phyloP scores from a whole-genome alignment of 2,888 invertebrate species.

The Limnephilus auricula region DNA sequence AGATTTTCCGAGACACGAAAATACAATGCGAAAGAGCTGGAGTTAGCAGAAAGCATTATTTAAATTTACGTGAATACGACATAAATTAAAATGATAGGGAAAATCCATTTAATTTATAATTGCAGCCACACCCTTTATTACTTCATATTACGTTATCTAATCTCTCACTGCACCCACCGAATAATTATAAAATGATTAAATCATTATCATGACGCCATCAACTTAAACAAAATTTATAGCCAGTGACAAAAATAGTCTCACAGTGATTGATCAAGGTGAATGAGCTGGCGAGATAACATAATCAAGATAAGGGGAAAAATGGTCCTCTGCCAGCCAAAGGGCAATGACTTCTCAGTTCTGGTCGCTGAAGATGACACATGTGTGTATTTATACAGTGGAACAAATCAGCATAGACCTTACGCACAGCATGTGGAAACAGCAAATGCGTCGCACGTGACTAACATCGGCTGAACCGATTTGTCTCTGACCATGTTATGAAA shows the following conservation, averaged over 20 bases:
- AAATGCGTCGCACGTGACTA: slow-evolving; percentile 19
- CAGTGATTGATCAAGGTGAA: background rate
- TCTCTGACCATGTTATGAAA: slow-evolving; percentile 33
- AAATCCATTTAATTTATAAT: background rate
- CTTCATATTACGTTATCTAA: background rate
- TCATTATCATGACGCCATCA: background rate
- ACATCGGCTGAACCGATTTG: background rate
- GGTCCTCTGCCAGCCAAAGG: background rate
- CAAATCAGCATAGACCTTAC: background rate
- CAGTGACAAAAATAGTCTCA: background rate
- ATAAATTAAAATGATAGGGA: background rate
- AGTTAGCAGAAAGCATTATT: background rate
- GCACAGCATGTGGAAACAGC: slow-evolving; percentile 32
- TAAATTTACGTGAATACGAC: background rate
- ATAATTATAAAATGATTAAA: background rate
- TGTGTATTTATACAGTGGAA: slow-evolving; percentile 5
- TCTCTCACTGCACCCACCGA: background rate
- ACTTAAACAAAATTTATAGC: background rate
- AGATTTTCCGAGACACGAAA: background rate
- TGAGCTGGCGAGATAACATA: background rate
- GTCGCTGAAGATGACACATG: background rate
- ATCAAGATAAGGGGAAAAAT: background rate
- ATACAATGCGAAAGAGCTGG: background rate
- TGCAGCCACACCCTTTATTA: background rate
- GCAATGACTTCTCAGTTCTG: background rate